Conservation (phyloP, 2,797 vertebrate genomes). For the Onychomys leucogaster region DNA sequence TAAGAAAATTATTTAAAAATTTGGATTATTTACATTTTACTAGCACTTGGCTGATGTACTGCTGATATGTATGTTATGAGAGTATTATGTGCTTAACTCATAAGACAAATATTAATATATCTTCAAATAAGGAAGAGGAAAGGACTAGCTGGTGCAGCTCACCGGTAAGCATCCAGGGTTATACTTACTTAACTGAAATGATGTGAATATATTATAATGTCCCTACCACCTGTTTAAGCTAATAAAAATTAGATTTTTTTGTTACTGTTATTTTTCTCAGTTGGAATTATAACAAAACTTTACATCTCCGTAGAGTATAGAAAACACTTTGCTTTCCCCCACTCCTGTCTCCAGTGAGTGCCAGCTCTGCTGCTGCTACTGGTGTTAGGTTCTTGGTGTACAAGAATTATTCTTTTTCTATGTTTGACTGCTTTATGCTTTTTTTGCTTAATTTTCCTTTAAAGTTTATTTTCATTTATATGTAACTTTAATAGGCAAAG, state of each 20-base stretch:
- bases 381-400: constrained; percentile 40
- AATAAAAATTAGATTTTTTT: constrained; percentile 39
- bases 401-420: constrained; percentile 28
- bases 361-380: neutral
- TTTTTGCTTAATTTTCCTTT: constrained; percentile 55
- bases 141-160: neutral
- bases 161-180: constrained; percentile 21
- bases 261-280: constrained; percentile 39
- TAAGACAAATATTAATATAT: constrained; percentile 36
- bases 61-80: neutral
- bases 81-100: constrained; percentile 51
- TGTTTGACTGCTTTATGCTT: constrained; percentile 35
- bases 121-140: constrained; percentile 38
- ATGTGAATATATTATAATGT: constrained; percentile 40
- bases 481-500: constrained; percentile 56
- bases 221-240: constrained; percentile 17
- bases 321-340: constrained; percentile 12
- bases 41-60: constrained; percentile 46
- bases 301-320: constrained; percentile 18
- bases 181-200: constrained; percentile 43
- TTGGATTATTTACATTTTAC: constrained; percentile 59
- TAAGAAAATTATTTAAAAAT: constrained; percentile 51
- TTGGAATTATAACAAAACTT: constrained; percentile 51
- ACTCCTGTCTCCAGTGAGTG: neutral
- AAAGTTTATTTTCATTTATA: constrained; percentile 43